Conservation (phyloP, 1,140 invertebrate species). For the Habropoda laboriosa region DNA sequence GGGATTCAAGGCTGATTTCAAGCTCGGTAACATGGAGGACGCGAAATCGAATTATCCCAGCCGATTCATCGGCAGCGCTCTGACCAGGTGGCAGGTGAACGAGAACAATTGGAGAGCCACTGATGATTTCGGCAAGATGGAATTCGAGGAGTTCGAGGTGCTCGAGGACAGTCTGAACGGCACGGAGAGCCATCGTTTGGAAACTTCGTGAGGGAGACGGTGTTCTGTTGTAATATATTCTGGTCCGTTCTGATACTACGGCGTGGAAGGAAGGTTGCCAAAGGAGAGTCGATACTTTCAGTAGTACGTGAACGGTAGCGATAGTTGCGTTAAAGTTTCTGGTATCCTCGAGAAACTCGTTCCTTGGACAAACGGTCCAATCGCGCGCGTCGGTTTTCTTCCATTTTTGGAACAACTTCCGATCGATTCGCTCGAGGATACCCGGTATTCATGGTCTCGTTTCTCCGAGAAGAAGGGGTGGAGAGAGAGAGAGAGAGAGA, state of each 20-base stretch:
- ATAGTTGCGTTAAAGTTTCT: neutral
- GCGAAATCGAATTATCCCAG: slow-evolving; percentile 61
- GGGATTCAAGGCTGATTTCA: slow-evolving; percentile 73
- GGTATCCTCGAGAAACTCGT: neutral
- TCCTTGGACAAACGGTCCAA: neutral
- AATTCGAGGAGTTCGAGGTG: slow-evolving; percentile 91
- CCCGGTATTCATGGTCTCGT: neutral
- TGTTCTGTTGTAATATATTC: slow-evolving; percentile 16
- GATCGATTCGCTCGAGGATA: slow-evolving; percentile 8
- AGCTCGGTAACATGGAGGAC: slow-evolving; percentile 72
- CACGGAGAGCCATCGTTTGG: slow-evolving; percentile 53
- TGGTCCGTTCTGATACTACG: neutral
- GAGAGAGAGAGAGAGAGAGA: no score
- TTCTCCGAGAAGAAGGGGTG: no score
- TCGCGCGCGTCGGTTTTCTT: neutral
- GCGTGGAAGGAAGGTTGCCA: slow-evolving; percentile 19
- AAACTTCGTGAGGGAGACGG: slow-evolving; percentile 26
- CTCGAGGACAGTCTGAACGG: slow-evolving; percentile 85
- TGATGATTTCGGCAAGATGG: slow-evolving; percentile 89
- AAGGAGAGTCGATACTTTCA: slow-evolving; percentile 29
- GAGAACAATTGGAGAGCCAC: slow-evolving; percentile 74
- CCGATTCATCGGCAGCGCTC: slow-evolving; percentile 70
- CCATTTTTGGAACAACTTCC: neutral
- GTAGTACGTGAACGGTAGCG: neutral
- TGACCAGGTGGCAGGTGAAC: slow-evolving; percentile 79